Evolutionary conservation across 2,888 invertebrate genomes (phyloP).

Genomic region (Hofmannophila pseudospretella): DNA sequence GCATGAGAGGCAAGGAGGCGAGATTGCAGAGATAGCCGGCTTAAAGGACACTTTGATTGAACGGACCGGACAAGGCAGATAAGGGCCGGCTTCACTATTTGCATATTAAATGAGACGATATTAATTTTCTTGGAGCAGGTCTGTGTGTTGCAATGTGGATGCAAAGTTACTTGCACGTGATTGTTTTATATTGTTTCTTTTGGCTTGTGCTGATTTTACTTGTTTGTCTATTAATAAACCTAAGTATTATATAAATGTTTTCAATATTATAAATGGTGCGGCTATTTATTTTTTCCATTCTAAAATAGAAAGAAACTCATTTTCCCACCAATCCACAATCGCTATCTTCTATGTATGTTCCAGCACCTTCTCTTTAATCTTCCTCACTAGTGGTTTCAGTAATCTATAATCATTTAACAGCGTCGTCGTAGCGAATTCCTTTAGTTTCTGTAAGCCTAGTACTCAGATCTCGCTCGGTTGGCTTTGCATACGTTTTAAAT

Average conservation of each 20-base stretch:
- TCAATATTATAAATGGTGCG: no score
- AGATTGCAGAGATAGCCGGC: conserved; percentile 58
- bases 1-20: conserved; percentile 47
- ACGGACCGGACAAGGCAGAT: conserved; percentile 68
- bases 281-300: not conserved
- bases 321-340: no score
- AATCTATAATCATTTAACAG: conserved; percentile 8
- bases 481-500: conserved; percentile 17
- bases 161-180: not conserved
- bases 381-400: conserved; percentile 2
- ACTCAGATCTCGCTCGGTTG: conserved; percentile 1
- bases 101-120: conserved; percentile 72
- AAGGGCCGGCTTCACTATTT: conserved; percentile 59
- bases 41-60: conserved; percentile 75
- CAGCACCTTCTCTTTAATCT: not conserved
- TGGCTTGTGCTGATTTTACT: not conserved
- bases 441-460: conserved; percentile 13
- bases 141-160: conserved; percentile 12
- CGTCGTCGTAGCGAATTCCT: conserved; percentile 2
- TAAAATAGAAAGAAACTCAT: no score
- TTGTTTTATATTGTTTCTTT: not conserved
- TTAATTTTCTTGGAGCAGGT: conserved; percentile 57
- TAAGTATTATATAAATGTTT: no score
- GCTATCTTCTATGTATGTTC: not conserved
- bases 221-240: not conserved